These are phyloP conservation scores for Boloria euphrosyne DNA, from an alignment of 2,888 invertebrate species.

Conservation along the genomic window DNA sequence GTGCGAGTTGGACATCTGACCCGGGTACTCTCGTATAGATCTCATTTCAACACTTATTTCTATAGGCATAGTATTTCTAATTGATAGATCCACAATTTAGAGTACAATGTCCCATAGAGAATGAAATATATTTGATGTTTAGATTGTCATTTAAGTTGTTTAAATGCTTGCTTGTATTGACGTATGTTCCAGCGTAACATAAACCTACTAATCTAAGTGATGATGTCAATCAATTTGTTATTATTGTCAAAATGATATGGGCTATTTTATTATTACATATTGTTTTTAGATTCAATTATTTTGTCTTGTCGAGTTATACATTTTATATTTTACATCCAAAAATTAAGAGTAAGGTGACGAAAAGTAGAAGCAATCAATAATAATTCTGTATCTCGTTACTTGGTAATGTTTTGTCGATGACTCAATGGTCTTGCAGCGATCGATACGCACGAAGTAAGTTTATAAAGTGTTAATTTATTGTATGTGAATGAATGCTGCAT, in stretches of 20 bases:
- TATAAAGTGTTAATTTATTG: conserved; percentile 25
- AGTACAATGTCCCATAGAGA: neutral
- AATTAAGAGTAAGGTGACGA: conserved; percentile 24
- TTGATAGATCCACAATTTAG: neutral
- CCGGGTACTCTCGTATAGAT: conserved; percentile 31
- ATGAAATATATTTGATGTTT: no score
- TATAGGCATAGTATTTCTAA: conserved; percentile 16
- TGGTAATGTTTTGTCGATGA: conserved; percentile 49
- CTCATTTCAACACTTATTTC: conserved; percentile 30
- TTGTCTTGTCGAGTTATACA: neutral
- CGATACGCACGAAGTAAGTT: conserved; percentile 55
- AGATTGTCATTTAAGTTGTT: no score
- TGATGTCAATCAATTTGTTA: no score
- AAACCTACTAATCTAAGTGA: no score
- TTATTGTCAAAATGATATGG: no score
- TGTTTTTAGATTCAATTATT: no score
- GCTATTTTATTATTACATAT: no score
- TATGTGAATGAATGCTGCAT: conserved; percentile 31
- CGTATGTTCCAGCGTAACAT: no score
- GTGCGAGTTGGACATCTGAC: conserved; percentile 54
- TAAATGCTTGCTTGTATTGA: no score
- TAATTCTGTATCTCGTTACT: conserved; percentile 39
- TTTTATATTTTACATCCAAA: conserved; percentile 35
- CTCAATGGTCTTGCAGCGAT: conserved; percentile 40
- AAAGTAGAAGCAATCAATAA: conserved; percentile 40